phyloP scores from a whole-genome alignment of 2,797 vertebrate species.

The Ispidina picta region DNA sequence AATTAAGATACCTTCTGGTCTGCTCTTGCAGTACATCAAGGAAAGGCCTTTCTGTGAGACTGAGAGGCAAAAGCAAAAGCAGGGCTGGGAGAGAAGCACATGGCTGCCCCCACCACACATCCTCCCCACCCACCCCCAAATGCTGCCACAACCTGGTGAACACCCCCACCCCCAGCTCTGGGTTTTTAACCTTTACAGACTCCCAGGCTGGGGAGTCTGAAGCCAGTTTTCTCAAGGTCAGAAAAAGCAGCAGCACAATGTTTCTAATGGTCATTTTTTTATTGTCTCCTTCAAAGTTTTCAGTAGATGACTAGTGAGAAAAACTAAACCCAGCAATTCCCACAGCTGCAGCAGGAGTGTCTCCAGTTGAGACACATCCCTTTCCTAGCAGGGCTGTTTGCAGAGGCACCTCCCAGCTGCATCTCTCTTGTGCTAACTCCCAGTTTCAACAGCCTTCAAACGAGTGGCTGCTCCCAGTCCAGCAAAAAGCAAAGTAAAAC shows the following conservation, averaged over 20 bases:
- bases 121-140: background rate
- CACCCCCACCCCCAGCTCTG: accelerated
- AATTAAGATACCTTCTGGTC: background rate
- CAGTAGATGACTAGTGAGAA: background rate
- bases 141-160: background rate
- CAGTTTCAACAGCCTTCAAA: background rate
- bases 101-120: background rate
- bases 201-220: accelerated
- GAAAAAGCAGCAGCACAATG: background rate
- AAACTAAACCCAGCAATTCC: background rate
- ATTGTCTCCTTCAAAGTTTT: background rate
- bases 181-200: background rate
- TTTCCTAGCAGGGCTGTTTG: background rate
- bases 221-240: background rate
- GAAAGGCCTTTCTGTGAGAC: background rate
- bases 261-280: background rate
- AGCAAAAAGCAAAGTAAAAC: background rate
- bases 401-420: background rate
- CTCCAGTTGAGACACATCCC: background rate
- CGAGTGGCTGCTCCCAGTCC: background rate
- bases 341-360: background rate
- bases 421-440: background rate
- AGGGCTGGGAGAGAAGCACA: background rate
- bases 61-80: slow-evolving; percentile 17
- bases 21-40: background rate